Evolutionary conservation across 2,113 vertebrate genomes (phyloP).

Genomic region (Apistogramma diplotaenia): DNA sequence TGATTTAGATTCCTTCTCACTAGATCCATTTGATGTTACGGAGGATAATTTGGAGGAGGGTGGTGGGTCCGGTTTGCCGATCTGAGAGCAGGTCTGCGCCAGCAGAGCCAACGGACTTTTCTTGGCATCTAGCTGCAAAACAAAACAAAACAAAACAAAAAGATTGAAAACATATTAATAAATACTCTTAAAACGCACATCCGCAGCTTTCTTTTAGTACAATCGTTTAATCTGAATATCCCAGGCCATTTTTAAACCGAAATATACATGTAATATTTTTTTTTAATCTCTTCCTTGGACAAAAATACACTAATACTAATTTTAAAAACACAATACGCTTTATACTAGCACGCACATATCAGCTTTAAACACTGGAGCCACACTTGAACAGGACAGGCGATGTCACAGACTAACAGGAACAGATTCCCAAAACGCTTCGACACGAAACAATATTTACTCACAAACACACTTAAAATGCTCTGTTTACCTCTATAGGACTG

Average conservation of each 20-base stretch:
- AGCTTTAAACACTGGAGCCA: not conserved
- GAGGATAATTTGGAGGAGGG: slow-evolving; percentile 95
- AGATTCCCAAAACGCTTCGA: not conserved
- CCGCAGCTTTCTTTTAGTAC: not conserved
- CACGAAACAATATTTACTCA: not conserved
- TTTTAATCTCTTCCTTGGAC: slow-evolving; percentile 22
- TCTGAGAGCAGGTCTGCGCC: slow-evolving; percentile 98
- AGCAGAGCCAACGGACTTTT: slow-evolving; percentile 97
- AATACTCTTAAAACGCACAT: not conserved
- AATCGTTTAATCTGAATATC: not conserved
- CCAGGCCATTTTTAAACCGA: not conserved
- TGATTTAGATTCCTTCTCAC: slow-evolving; percentile 94
- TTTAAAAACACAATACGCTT: not conserved
- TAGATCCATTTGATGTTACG: slow-evolving; percentile 85
- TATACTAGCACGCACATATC: not conserved
- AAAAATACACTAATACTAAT: not conserved
- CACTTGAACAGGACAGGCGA: not conserved
- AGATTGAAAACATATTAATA: slow-evolving; percentile 12
- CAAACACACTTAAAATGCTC: not conserved
- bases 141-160: too few species aligned
- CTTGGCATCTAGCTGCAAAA: slow-evolving; percentile 94
- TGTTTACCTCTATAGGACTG: slow-evolving; percentile 97
- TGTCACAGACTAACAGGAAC: not conserved
- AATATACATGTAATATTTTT: not conserved
- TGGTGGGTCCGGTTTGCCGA: slow-evolving; percentile 97